A percentile compares a stretch with the other conserved stretches of the same genome.
Evolutionary conservation across 2,888 invertebrate species (phyloP).

Genomic region (Osmoderma eremita): DNA sequence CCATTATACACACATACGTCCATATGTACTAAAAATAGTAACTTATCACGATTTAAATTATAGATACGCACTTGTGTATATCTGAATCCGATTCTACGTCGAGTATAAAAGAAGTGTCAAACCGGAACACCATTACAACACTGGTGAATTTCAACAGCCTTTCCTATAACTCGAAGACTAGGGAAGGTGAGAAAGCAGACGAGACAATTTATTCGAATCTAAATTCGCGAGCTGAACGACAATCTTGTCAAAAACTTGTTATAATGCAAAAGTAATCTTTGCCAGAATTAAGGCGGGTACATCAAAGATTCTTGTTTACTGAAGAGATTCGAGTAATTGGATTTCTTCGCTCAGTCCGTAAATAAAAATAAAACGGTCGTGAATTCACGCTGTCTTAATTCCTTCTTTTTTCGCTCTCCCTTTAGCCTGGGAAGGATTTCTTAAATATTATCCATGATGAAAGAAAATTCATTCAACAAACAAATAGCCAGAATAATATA

Average conservation of each 20-base stretch:
- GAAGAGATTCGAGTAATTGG: conserved; percentile 60
- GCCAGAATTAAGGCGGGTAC: conserved; percentile 50
- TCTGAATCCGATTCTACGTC: too few species aligned
- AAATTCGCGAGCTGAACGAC: conserved; percentile 54
- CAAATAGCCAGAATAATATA: too few species aligned
- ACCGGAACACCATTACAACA: too few species aligned
- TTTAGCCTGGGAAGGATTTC: background rate
- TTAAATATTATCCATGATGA: conserved; percentile 3
- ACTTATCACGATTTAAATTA: too few species aligned
- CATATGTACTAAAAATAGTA: too few species aligned
- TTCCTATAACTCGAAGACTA: too few species aligned
- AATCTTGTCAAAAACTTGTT: conserved; percentile 64
- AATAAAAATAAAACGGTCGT: conserved; percentile 53
- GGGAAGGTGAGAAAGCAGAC: too few species aligned
- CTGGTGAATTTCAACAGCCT: too few species aligned
- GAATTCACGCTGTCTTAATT: conserved; percentile 45
- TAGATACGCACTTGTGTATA: too few species aligned
- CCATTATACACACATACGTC: too few species aligned
- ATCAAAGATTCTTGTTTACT: conserved; percentile 60
- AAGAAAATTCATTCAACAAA: background rate
- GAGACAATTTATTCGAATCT: conserved; percentile 56
- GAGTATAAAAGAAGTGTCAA: too few species aligned
- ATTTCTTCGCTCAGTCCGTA: conserved; percentile 53
- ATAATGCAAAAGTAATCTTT: conserved; percentile 63
- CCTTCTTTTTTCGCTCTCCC: conserved; percentile 1